phyloP scores from a whole-genome alignment of 2,888 invertebrate species.

The Dryocosmus kuriphilus region DNA sequence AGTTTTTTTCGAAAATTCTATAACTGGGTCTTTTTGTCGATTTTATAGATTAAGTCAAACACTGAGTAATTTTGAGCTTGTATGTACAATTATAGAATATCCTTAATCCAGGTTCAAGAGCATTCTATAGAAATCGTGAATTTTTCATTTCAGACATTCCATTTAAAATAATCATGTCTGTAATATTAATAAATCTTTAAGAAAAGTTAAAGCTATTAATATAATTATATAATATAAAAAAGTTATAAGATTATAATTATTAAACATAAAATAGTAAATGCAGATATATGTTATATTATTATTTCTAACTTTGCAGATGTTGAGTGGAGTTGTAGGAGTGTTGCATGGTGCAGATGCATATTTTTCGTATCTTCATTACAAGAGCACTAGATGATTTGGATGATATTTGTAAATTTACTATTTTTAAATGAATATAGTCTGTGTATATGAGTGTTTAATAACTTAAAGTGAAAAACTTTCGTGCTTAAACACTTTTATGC shows the following conservation, averaged over 20 bases:
- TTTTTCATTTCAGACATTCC: too few species aligned
- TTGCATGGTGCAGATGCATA: slow-evolving; percentile 90
- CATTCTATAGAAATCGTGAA: not conserved
- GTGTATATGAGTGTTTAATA: not conserved
- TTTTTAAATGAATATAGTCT: slow-evolving; percentile 8
- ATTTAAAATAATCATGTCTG: too few species aligned
- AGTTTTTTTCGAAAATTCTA: too few species aligned
- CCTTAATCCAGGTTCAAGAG: not conserved
- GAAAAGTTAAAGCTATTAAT: too few species aligned
- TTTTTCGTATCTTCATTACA: slow-evolving; percentile 85
- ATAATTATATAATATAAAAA: too few species aligned
- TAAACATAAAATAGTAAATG: not conserved
- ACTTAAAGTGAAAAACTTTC: not conserved
- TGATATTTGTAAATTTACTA: not conserved
- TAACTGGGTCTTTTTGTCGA: too few species aligned
- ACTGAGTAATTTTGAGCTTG: too few species aligned
- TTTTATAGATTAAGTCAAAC: too few species aligned
- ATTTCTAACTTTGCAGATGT: slow-evolving; percentile 80
- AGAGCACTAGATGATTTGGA: slow-evolving; percentile 79
- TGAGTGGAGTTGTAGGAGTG: slow-evolving; percentile 87
- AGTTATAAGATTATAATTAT: too few species aligned
- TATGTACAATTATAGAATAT: too few species aligned
- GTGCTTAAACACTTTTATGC: too few species aligned
- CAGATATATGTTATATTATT: not conserved
- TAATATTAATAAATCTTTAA: too few species aligned